These are phyloP conservation scores for Manacus vitellinus DNA, from an alignment of 2,113 vertebrate genomes.

Conservation along the genomic window DNA sequence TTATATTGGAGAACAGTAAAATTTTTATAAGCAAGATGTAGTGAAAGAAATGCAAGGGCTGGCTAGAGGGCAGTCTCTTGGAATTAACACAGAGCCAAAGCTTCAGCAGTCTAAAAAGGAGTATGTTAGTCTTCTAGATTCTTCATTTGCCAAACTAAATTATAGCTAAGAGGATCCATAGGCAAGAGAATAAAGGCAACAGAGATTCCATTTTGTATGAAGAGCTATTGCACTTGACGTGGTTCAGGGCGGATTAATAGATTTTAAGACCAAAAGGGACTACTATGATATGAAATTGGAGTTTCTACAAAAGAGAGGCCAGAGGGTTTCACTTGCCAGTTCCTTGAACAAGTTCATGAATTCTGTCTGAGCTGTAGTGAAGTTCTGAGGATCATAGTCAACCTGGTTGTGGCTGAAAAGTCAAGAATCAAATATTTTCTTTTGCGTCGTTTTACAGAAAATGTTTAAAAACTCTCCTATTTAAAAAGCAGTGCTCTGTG, in stretches of 20 bases:
- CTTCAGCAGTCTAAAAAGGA: not conserved
- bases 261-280: not conserved
- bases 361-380: not conserved
- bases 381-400: not conserved
- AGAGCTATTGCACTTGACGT: not conserved
- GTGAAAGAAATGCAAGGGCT: not conserved
- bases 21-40: slow-evolving; percentile 30
- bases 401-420: not conserved
- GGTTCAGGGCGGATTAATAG: not conserved
- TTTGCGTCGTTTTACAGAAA: not conserved
- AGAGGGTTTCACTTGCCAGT: not conserved
- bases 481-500: not conserved
- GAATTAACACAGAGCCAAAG: not conserved
- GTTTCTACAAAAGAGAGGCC: not conserved
- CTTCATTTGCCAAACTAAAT: not conserved
- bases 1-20: not conserved
- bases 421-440: not conserved
- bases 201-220: not conserved
- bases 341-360: not conserved
- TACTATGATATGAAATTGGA: not conserved
- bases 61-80: not conserved
- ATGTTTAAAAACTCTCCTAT: not conserved
- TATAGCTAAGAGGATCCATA: not conserved
- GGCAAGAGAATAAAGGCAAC: not conserved
- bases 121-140: not conserved